Conservation (phyloP, 2,888 invertebrate genomes). For the Aleiodes alternator region DNA sequence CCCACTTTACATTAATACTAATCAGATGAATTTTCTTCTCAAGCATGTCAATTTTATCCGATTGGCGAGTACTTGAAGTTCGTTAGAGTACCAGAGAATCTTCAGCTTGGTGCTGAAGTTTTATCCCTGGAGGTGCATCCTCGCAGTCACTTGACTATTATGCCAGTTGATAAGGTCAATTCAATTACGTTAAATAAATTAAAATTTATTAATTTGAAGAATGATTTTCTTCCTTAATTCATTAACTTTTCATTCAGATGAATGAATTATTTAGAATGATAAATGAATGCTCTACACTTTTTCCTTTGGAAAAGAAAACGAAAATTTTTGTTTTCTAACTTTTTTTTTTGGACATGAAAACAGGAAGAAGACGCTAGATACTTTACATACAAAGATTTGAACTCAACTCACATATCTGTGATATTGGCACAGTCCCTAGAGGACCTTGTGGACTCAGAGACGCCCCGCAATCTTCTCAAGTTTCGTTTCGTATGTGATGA, state of each 20-base stretch:
- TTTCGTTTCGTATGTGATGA: constrained; percentile 87
- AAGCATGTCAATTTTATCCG: constrained; percentile 91
- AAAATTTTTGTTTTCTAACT: background rate
- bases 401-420: constrained; percentile 86
- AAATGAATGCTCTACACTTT: too few species aligned
- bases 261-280: too few species aligned
- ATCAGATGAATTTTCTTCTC: constrained; percentile 60
- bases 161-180: constrained; percentile 81
- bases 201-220: background rate
- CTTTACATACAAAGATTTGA: constrained; percentile 85
- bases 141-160: constrained; percentile 83
- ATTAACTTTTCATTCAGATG: too few species aligned
- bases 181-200: constrained; percentile 22
- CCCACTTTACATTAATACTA: background rate
- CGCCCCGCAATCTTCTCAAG: constrained; percentile 88
- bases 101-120: constrained; percentile 86
- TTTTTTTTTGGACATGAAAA: constrained; percentile 33
- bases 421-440: constrained; percentile 87
- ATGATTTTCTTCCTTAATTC: background rate
- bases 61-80: constrained; percentile 89
- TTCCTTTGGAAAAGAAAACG: background rate
- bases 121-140: constrained; percentile 90
- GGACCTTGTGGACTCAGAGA: constrained; percentile 87
- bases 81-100: constrained; percentile 89
- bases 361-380: constrained; percentile 84